A percentile compares a stretch with the other conserved stretches of the same genome.
phyloP scores from a whole-genome alignment of 64 coral and sea anemone genomes.

The Montipora capricornis region DNA sequence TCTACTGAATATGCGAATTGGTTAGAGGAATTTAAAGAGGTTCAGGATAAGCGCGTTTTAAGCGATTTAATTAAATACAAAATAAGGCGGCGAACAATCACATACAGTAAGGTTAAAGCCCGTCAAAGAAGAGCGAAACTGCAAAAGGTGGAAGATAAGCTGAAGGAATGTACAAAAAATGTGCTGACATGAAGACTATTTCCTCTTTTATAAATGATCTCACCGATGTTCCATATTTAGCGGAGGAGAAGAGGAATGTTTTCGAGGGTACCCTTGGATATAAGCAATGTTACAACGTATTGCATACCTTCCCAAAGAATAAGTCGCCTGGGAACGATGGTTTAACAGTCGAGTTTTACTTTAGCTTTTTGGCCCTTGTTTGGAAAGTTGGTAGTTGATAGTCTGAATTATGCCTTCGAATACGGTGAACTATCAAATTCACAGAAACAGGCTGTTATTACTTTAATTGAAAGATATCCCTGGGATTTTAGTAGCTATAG shows the following conservation, averaged over 20 bases:
- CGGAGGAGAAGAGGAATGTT: background rate
- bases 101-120: constrained; percentile 20
- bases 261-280: background rate
- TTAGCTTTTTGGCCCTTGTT: constrained; percentile 27
- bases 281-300: background rate
- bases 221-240: background rate
- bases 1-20: background rate
- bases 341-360: constrained; percentile 44
- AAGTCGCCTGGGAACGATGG: constrained; percentile 42
- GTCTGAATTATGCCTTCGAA: background rate
- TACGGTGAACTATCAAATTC: background rate
- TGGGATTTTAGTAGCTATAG: background rate
- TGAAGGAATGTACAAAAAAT: background rate
- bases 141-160: background rate
- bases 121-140: background rate
- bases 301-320: constrained; percentile 6
- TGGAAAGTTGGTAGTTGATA: background rate
- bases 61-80: constrained; percentile 67
- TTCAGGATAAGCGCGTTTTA: constrained; percentile 15
- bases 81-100: constrained; percentile 57
- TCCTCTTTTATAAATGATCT: background rate
- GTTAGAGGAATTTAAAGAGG: constrained; percentile 27
- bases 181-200: background rate
- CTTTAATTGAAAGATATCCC: background rate
- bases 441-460: background rate